Base-by-base conservation (phyloP, 2,797 vertebrate genomes). In the Arrhamphus sclerolepis region DNA sequence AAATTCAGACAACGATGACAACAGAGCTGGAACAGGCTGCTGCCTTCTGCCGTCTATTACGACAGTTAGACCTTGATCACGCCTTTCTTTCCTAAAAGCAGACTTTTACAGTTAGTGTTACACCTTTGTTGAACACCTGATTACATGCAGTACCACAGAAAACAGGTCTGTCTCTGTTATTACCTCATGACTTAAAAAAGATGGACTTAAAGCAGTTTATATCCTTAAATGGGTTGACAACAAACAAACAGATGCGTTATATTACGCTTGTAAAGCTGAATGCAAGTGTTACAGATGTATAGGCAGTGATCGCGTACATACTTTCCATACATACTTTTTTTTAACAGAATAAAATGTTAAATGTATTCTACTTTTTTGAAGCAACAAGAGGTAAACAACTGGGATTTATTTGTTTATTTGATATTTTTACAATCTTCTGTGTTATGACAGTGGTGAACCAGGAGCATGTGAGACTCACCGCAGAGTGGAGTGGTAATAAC, bases 31-130 rank as follows among this genome's bases (percentile, higher is more conserved):
- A 59, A 77, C n/a, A 3, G 92, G 83, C 53, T 82, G 91, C 71
- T 90, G 91, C 69, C 81, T 91, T 71, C 94, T 93, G 58, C 90
- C 70, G 66, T 96, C 94, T 64, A 95, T 88, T 39, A 96, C 81
- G 53, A 95, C 77, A 39, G 92, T 89, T 31, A 95, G 81, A 26
- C 95, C 94, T 61, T 89, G 83, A 61, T 93, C 91, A 43, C 82
- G 81, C 39, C 91, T 88, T 76, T 95, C 94, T 63, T 91, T 93
- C 86, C 95, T 95, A 72, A 66, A 90, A 89, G 54, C 53, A 60
- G 40, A 80, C 56, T 0, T 29, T 56, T 43, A 62, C 17, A 61
- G 46, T 85, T 44, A 77, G 38, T 42, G 38, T 4, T 14, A 16
- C 16, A 50, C 55, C 38, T 62, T 48, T 50, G n/a, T 50, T 21